Evolutionary conservation across 1,140 invertebrate genomes (phyloP).

Genomic region (Bombus superbus): DNA sequence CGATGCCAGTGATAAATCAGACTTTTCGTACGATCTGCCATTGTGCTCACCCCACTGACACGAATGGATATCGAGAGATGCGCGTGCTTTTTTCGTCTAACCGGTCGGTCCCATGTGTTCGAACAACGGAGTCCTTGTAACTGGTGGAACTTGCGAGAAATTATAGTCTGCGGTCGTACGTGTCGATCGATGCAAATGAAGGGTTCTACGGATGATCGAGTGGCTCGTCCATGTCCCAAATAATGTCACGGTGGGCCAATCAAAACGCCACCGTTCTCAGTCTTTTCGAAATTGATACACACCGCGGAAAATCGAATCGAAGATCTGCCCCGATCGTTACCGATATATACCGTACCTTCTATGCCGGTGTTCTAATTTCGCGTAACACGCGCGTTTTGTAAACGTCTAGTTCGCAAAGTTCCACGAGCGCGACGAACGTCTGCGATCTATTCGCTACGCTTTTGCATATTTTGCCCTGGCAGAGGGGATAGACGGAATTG

Average conservation of each 20-base stretch:
- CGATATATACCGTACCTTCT: too few species aligned
- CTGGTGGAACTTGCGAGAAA: constrained; percentile 58
- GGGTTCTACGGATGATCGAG: constrained; percentile 36
- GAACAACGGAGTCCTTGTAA: constrained; percentile 53
- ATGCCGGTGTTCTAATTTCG: too few species aligned
- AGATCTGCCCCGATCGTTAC: background rate
- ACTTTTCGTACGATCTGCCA: constrained; percentile 80
- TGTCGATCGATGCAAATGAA: constrained; percentile 65
- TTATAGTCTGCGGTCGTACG: constrained; percentile 57
- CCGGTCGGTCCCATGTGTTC: constrained; percentile 72
- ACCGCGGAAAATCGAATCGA: background rate
- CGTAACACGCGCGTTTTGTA: too few species aligned
- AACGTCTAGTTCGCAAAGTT: too few species aligned
- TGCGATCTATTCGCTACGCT: too few species aligned
- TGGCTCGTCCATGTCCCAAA: constrained; percentile 20
- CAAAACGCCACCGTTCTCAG: background rate
- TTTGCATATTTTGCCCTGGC: too few species aligned
- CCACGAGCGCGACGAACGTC: fast-evolving
- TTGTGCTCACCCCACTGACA: constrained; percentile 78
- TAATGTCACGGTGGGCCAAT: constrained; percentile 7
- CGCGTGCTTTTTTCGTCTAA: constrained; percentile 61
- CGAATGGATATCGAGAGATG: constrained; percentile 66
- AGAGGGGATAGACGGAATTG: too few species aligned
- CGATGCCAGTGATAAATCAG: constrained; percentile 82
- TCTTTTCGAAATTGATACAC: background rate